Evolutionary conservation across 35 echinoderm and acorn worm genomes (phyloP).

Genomic region (Anneissia japonica): DNA sequence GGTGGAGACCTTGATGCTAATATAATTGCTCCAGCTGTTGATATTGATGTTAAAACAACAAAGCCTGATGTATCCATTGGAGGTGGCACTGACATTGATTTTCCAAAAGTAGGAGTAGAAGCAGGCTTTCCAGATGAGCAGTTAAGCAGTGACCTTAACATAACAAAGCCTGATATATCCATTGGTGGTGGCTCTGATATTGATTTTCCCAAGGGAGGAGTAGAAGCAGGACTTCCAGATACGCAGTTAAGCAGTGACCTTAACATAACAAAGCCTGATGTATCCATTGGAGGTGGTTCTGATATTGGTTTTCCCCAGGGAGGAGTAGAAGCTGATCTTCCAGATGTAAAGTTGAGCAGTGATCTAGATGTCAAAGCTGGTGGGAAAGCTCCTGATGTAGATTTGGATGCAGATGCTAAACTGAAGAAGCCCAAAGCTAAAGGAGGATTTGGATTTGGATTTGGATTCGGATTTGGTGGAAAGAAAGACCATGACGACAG

Average conservation of each 20-base stretch:
- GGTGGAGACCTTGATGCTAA: constrained; percentile 1
- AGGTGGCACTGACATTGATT: constrained; percentile 3
- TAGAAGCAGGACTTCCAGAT: not conserved
- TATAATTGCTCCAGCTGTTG: constrained; percentile 5
- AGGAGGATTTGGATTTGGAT: too few species aligned
- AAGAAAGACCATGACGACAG: not conserved
- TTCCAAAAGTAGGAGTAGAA: constrained; percentile 20
- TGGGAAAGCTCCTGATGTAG: not conserved
- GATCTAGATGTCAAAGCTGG: constrained; percentile 21
- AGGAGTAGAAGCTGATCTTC: not conserved
- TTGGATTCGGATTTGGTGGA: too few species aligned
- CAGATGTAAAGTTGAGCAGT: not conserved
- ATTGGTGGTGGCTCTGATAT: constrained; percentile 3
- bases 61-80: constrained; percentile 43
- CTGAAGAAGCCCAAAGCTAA: not conserved
- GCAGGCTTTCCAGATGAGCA: not conserved
- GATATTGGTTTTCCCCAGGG: not conserved
- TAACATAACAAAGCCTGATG: not conserved
- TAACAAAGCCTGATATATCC: constrained; percentile 24
- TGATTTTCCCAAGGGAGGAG: not conserved
- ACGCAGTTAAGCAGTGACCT: not conserved
- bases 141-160: not conserved
- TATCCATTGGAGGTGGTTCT: too few species aligned
- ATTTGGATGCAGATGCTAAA: not conserved
- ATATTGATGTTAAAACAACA: constrained; percentile 40